Base-by-base conservation (phyloP, 2,888 invertebrate genomes). In the Amphipoea lucens region DNA sequence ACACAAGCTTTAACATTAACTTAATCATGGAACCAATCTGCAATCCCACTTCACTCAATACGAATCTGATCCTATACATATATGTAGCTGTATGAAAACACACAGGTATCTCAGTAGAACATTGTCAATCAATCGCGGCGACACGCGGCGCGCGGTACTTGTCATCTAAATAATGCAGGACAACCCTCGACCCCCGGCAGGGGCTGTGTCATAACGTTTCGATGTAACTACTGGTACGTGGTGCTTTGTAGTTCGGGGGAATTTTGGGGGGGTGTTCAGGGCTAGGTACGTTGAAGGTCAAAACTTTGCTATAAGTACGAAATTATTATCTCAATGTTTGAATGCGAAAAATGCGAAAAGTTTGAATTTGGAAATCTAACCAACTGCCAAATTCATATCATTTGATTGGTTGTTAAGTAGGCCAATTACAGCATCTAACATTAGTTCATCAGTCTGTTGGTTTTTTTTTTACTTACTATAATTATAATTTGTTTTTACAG, bases 91-190 rank as follows among this genome's bases (percentile, higher is more conserved):
- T 6, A 17, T 51, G 23, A 60, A 36, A 69, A 20, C 63, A 83
- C 76, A 69, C 74, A 79, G 71, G 84, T 84, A 79, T 60, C 57
- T 72, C 79, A 67, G 45, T 81, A 76, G 67, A 76, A 80, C 76
- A 83, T 77, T 88, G 87, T 88, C 88, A 85, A 88, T 87, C 87
- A 88, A 86, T 80, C 76, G 76, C 20, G 85, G 70, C 57, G 81
- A 84, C 78, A 67, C 67, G 76, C 74, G 74, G 74, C 71, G 71
- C 42, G 68, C 73, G 72, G 84, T 85, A 66, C 78, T 71, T 83
- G 87, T 84, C 87, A 76, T 73, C 86, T 90, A 85, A 89, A 89
- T 90, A 89, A 89, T 89, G 87, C 90, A 90, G 76, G 63, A 48
- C 63, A 7, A 71, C 65, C 82, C 67, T 68, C 78, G 75, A 74